Evolutionary conservation across 2,797 vertebrate genomes (phyloP).

Genomic region (Sebastes kiyomatsui): DNA sequence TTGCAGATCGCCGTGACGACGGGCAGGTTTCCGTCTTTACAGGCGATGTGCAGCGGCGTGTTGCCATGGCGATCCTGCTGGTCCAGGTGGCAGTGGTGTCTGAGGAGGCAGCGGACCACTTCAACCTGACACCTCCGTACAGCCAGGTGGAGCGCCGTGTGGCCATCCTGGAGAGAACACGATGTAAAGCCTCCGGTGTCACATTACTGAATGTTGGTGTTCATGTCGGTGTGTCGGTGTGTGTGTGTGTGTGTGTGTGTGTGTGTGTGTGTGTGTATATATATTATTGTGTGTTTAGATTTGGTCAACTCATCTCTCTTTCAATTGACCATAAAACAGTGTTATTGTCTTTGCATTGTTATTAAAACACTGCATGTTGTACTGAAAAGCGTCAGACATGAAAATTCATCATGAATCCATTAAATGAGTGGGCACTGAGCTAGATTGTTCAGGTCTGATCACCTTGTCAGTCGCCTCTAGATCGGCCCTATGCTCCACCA

Average conservation of each 20-base stretch:
- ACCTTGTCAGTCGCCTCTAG: slow-evolving; percentile 94
- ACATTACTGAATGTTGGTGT: not conserved
- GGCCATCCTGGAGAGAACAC: slow-evolving; percentile 85
- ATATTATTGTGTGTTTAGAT: too few relatives aligned
- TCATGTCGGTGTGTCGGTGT: too few relatives aligned
- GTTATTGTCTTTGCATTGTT: not conserved
- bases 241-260: too few relatives aligned
- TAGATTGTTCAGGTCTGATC: not conserved
- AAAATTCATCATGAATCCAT: not conserved
- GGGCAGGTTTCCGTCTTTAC: slow-evolving; percentile 92
- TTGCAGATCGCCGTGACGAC: slow-evolving; percentile 88
- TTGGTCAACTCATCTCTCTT: too few relatives aligned
- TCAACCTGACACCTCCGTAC: slow-evolving; percentile 95
- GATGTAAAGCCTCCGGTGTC: too few relatives aligned
- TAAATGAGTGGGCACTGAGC: too few relatives aligned
- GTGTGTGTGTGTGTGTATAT: too few relatives aligned
- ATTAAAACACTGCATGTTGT: not conserved
- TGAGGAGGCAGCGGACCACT: slow-evolving; percentile 91
- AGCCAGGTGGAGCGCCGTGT: slow-evolving; percentile 94
- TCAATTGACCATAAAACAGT: too few relatives aligned
- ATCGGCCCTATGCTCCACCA: slow-evolving; percentile 89
- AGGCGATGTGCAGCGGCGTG: slow-evolving; percentile 93
- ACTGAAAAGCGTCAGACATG: not conserved
- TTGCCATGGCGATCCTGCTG: slow-evolving; percentile 96
- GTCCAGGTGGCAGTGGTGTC: slow-evolving; percentile 86